Conservation (phyloP, 2,113 vertebrate genomes). For the Epinephelus moara region DNA sequence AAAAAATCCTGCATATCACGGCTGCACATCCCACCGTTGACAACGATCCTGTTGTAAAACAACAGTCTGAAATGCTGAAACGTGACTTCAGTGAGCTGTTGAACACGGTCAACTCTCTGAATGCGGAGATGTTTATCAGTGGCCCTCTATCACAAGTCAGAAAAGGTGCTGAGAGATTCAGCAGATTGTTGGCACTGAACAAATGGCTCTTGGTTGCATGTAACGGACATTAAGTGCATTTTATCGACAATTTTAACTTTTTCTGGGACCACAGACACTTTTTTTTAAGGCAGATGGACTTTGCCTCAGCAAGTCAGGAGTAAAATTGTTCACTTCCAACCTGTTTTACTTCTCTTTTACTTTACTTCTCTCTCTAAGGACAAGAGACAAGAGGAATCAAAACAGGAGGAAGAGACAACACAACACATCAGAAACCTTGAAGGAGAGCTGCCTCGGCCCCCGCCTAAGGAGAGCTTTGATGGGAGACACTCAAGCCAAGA, state of each 20-base stretch:
- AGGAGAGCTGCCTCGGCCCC: too few species aligned
- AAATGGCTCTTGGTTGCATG: background rate
- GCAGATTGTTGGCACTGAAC: too few species aligned
- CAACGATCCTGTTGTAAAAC: background rate
- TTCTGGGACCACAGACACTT: background rate
- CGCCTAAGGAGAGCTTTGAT: too few species aligned
- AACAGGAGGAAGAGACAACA: background rate
- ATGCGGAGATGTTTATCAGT: background rate
- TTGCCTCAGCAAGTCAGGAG: background rate
- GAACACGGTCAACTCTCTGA: background rate
- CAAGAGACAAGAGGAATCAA: background rate
- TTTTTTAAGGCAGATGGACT: background rate
- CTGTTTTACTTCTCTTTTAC: background rate
- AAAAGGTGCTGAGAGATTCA: background rate
- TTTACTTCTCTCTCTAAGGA: background rate
- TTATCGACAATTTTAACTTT: background rate
- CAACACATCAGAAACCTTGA: too few species aligned
- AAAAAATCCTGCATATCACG: background rate
- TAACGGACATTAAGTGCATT: background rate
- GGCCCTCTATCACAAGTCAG: background rate
- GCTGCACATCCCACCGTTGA: background rate
- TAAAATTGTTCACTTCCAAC: background rate
- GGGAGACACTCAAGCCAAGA: too few species aligned
- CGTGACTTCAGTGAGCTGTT: background rate
- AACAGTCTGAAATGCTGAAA: background rate